phyloP scores from a whole-genome alignment of 2,888 invertebrate genomes.

The Ophioninae sp. region DNA sequence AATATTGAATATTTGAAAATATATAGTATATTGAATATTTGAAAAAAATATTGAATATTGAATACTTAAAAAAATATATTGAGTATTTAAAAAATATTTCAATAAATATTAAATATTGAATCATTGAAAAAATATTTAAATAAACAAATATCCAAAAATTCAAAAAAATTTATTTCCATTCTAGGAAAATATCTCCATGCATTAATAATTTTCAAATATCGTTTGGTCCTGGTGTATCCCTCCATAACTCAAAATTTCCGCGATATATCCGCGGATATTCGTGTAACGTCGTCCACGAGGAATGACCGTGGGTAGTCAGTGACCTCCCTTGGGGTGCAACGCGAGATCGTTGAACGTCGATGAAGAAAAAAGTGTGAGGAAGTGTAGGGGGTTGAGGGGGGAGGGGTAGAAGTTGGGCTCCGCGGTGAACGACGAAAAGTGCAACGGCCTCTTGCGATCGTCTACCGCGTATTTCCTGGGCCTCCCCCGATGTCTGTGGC shows the following conservation, averaged over 20 bases:
- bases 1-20: no score
- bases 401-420: neutral
- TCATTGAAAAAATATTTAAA: no score
- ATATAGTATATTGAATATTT: no score
- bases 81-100: no score
- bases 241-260: neutral
- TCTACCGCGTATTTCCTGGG: conserved; percentile 45
- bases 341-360: conserved; percentile 39
- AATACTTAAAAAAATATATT: no score
- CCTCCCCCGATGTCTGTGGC: conserved; percentile 36
- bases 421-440: conserved; percentile 26
- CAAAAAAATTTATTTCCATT: no score
- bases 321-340: conserved; percentile 13
- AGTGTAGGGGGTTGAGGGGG: neutral
- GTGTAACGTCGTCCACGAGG: neutral
- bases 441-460: conserved; percentile 53
- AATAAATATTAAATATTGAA: no score
- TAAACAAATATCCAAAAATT: no score
- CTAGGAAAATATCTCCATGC: no score
- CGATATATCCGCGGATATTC: neutral
- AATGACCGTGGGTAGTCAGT: conserved; percentile 10
- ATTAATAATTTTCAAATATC: neutral
- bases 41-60: no score
- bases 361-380: conserved; percentile 20
- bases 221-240: neutral